phyloP scores from a whole-genome alignment of 2,888 invertebrate species.

The Willowsia nigromaculata region DNA sequence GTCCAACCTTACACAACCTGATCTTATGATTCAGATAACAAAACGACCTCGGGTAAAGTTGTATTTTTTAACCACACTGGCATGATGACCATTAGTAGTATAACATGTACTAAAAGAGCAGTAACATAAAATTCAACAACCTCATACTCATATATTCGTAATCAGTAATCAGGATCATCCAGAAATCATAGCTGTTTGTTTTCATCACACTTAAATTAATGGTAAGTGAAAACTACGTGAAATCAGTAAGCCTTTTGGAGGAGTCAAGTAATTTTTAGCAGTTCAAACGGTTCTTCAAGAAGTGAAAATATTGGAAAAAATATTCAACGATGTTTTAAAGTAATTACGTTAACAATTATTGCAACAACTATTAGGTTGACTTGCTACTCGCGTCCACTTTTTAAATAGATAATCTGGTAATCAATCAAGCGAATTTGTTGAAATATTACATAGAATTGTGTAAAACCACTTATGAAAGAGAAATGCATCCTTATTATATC shows the following conservation, averaged over 20 bases:
- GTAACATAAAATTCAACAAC: background rate
- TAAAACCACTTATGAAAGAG: too few relatives aligned
- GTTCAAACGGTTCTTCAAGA: too few relatives aligned
- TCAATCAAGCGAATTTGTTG: too few relatives aligned
- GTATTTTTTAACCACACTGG: background rate
- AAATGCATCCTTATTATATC: too few relatives aligned
- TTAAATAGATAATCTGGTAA: too few relatives aligned
- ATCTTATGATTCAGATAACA: background rate
- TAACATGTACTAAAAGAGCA: background rate
- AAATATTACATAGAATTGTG: too few relatives aligned
- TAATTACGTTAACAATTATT: background rate
- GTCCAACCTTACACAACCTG: background rate
- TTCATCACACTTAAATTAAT: background rate
- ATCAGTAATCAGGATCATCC: background rate
- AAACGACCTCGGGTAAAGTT: slow-evolving; percentile 3
- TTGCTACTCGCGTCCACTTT: too few relatives aligned
- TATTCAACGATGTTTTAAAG: background rate
- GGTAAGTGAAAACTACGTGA: background rate
- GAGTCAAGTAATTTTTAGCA: too few relatives aligned
- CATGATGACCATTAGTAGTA: background rate
- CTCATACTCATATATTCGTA: too few relatives aligned
- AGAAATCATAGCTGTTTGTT: background rate
- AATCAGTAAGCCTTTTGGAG: too few relatives aligned
- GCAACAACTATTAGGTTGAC: too few relatives aligned
- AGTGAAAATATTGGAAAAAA: background rate